Conservation (phyloP, 2,113 vertebrate species). For the human (Homo sapiens) region DNA sequence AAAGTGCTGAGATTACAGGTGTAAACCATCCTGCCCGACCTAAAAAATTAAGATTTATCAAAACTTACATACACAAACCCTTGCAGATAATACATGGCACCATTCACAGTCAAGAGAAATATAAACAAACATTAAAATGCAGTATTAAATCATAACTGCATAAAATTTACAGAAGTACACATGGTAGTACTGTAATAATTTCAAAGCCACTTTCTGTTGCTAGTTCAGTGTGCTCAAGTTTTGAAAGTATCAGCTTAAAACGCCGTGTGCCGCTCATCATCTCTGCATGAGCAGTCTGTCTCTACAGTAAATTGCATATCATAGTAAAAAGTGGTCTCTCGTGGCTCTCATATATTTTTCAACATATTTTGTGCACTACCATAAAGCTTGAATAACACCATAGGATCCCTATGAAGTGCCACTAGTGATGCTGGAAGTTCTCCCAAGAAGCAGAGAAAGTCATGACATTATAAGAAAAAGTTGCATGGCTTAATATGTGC, state of each 20-base stretch:
- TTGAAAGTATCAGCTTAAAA: not conserved
- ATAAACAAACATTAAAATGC: not conserved
- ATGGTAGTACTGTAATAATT: not conserved
- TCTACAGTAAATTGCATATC: not conserved
- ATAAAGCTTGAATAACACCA: not conserved
- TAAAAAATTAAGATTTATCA: not conserved
- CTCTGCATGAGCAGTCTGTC: not conserved
- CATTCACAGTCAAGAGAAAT: not conserved
- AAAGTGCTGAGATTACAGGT: no score
- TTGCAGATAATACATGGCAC: not conserved
- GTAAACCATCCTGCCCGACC: no score
- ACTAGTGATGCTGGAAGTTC: not conserved
- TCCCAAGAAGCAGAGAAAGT: not conserved
- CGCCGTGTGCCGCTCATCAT: not conserved
- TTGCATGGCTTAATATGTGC: not conserved
- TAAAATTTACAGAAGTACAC: not conserved
- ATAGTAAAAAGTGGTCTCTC: not conserved
- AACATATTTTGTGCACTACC: not conserved
- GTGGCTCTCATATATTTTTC: not conserved
- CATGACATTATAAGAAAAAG: not conserved
- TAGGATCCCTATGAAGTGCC: not conserved
- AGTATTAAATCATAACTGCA: not conserved
- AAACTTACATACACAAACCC: not conserved
- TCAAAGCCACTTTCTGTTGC: not conserved
- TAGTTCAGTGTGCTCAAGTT: not conserved